Evolutionary conservation across 2,888 invertebrate genomes (phyloP), one percentile per base, ranked within the genome.

Genomic region (Nudaria mundana): DNA sequence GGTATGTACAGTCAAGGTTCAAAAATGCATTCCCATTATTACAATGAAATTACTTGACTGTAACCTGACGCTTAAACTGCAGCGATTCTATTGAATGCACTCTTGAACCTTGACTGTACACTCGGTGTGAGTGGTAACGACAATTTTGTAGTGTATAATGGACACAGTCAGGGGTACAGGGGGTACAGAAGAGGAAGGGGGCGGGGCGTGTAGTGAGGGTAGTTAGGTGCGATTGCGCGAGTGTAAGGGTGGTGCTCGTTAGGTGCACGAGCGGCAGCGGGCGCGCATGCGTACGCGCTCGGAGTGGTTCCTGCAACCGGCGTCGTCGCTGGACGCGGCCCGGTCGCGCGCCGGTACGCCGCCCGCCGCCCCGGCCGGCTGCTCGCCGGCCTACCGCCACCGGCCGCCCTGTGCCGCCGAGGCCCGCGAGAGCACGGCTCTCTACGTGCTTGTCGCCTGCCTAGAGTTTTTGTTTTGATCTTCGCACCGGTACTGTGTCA

Each of bases 191-290:
- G n/a, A n/a, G n/a, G n/a, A n/a, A n/a, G n/a, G n/a, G n/a, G n/a
- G n/a, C 22, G 37, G 18, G 46, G 37, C 48, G 51, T 43, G 56
- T 8, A 10, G 23, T 1, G 23, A 10, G 2, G 15, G 37, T 20
- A 46, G 38, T 48, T 48, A 43, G 56, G 46, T 52, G 45, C 44
- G 58, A 44, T 48, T n/a, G 41, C n/a, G 36, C 28, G 33, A 36
- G 47, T 41, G 44, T 32, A 43, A 35, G 49, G 38, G 32, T 63
- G 65, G 64, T 66, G 23, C 73, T 76, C 28, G 28, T 76, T 88
- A 97, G 95, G 97, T 98, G 66, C 97, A 97, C 90, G 97, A 97
- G 90, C 92, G 97, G 76, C 98, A 99, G 91, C 95, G 98, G 55
- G 97, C 97, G 77, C 92, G 98, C 64, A 97, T 99, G 97, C 93